Evolutionary conservation across 2,113 vertebrate species (phyloP).

Genomic region (Spheniscus mendiculus): DNA sequence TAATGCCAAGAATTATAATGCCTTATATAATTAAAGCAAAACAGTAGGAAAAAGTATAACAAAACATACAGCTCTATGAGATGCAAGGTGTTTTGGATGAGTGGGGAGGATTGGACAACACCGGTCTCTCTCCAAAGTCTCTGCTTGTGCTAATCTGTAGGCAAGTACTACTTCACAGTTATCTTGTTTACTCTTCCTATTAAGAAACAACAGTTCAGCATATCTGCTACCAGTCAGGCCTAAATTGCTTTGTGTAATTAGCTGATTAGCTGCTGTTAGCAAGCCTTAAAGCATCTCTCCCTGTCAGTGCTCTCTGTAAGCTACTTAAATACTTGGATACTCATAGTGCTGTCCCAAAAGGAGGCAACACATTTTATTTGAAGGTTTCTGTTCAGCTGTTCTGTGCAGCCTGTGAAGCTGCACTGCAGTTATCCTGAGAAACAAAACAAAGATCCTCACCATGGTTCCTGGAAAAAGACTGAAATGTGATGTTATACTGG

Average conservation of each 20-base stretch:
- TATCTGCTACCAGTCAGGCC: not conserved
- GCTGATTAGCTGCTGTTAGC: not conserved
- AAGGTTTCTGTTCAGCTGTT: not conserved
- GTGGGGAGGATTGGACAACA: not conserved
- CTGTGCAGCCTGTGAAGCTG: not conserved
- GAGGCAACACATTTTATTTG: not conserved
- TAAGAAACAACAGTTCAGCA: not conserved
- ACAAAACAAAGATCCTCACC: not conserved
- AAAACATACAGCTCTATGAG: not conserved
- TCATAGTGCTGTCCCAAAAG: not conserved
- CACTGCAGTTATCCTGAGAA: rapidly evolving
- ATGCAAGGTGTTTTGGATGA: not conserved
- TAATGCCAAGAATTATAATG: not conserved
- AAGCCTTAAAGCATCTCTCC: not conserved
- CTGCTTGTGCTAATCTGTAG: not conserved
- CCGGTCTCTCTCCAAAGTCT: not conserved
- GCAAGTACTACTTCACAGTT: not conserved
- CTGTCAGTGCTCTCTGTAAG: not conserved
- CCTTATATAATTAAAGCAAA: not conserved
- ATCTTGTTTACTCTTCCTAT: not conserved
- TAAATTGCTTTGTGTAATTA: not conserved
- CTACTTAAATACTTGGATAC: not conserved
- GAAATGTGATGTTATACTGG: not conserved
- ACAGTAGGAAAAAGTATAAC: not conserved
- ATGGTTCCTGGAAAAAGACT: not conserved